Evolutionary conservation across 2,113 vertebrate species (phyloP), one percentile per base, ranked within the genome.

Genomic region (Sitta europaea): DNA sequence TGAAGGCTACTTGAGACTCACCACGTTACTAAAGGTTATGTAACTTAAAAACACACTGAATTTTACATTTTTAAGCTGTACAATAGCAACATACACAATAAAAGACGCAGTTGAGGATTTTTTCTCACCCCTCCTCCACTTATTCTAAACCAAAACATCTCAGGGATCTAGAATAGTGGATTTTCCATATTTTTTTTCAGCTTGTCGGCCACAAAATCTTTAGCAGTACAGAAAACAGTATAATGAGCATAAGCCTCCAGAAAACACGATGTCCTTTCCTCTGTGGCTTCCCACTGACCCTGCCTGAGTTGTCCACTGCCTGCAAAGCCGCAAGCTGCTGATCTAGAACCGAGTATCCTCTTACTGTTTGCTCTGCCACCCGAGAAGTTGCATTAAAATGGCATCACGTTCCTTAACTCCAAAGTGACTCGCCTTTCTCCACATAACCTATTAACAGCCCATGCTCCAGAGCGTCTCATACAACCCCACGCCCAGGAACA

Each of bases 261-360:
- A 79, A 58, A 58, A 47, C 33, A 74, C 6, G 1, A 47, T 0
- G 29, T 22, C 31, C 27, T 43, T 63, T 71, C 48, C 58, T 63
- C 83, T 13, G 7, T 5, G 42, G 57, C 48, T 93, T 90, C 79
- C 68, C 73, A 51, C 14, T 2, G 50, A 76, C 47, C 17, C 50
- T 1, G 1, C 3, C 1, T 19, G 42, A 89, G 71, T 18, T 61
- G 36, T 55, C 31, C 53, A 31, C 50, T 10, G 36, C 54, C 78
- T 23, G 66, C 63, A 62, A 75, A 82, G 45, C 48, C 5, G 14
- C 82, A 90, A 82, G 79, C 72, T 70, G 54, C 88, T 6, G 35
- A 83, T 95, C 95, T 90, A 93, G 91, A 95, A 93, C 88, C 6
- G 5, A 65, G 72, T 92, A 95, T 94, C 95, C 85, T 58, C 85